Percentiles rank a stretch among this genome's conserved stretches.
phyloP scores from a whole-genome alignment of 2,888 invertebrate species.

The Alitta virens region DNA sequence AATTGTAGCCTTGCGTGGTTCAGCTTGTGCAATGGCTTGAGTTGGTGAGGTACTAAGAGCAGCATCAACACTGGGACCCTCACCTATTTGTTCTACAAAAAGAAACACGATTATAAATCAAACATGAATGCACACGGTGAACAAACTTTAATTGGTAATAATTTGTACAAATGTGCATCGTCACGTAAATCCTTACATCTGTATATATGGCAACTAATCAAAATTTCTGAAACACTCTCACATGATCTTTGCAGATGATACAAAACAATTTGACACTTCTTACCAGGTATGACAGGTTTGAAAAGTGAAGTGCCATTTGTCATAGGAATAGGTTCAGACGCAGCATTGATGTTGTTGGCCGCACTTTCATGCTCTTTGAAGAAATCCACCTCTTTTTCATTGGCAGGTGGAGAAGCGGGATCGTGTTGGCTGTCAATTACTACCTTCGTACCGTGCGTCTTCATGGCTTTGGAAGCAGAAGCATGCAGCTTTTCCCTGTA shows the following conservation, averaged over 20 bases:
- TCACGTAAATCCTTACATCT: no score
- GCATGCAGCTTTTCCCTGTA: constrained; percentile 86
- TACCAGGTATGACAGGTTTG: not conserved
- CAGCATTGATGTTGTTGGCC: constrained; percentile 1
- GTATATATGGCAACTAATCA: no score
- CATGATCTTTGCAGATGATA: no score
- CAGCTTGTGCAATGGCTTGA: constrained; percentile 47
- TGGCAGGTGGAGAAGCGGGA: constrained; percentile 37
- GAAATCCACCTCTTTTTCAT: constrained; percentile 79
- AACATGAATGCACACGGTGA: no score
- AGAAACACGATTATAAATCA: no score
- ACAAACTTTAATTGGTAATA: no score
- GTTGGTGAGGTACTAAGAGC: constrained; percentile 57
- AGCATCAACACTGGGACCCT: constrained; percentile 60
- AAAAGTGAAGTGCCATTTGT: constrained; percentile 2
- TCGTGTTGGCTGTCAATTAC: not conserved
- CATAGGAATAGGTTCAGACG: constrained; percentile 1
- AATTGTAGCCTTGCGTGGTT: constrained; percentile 68
- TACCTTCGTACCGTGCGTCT: constrained; percentile 84
- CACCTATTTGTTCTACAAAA: not conserved
- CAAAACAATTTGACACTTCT: no score
- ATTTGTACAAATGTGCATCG: no score
- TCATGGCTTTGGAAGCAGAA: constrained; percentile 83
- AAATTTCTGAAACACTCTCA: no score
- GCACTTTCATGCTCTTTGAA: constrained; percentile 71